Evolutionary conservation across 53 echinoderm and acorn worm genomes (phyloP), one percentile per base, ranked within the genome.

Genomic region (Henricia sp.): DNA sequence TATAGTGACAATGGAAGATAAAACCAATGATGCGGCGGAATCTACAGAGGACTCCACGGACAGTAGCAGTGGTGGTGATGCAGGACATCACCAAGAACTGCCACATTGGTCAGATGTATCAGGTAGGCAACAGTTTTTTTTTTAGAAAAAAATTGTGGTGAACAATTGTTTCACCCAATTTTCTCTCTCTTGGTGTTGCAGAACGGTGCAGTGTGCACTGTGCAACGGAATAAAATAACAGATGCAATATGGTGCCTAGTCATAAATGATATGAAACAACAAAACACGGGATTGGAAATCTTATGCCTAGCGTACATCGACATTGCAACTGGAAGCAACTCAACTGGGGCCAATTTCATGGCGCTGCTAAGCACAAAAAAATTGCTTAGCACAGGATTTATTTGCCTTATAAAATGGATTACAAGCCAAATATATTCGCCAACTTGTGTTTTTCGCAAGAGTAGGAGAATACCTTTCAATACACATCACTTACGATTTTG

Each of bases 51-150:
- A 13, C 26, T 40, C 29, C 3, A 53, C 55, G 38, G 55, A 55
- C 37, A 41, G 58, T 40, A 23, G 58, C 59, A 76, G 68, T 68
- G 48, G 38, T 67, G 40, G 32, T 58, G 77, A 43, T 36, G 46
- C 80, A 13, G 26, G 36, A 50, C 62, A 14, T 76, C 29, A 24
- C 14, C 17, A 63, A 14, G 64, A 33, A 64, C 46, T 48, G 2
- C 19, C 43, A 29, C 24, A 32, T 12, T 80, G 80, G 80, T 9
- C 62, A 12, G 63, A 80, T 80, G 17, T 80, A 27, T 12, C 80
- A 80, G 80, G 80, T 80, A 80, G 32, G 67, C 20, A 37, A 67
- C 38, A 23, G 16, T 48, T 48, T 11, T 11, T 16, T 48, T 16
- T 11, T 11, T 9, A 16, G 9, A 16, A 16, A 48, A 16, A 11